These are phyloP conservation scores for Artibeus lituratus DNA, from an alignment of 2,797 vertebrate genomes.

Conservation along the genomic window DNA sequence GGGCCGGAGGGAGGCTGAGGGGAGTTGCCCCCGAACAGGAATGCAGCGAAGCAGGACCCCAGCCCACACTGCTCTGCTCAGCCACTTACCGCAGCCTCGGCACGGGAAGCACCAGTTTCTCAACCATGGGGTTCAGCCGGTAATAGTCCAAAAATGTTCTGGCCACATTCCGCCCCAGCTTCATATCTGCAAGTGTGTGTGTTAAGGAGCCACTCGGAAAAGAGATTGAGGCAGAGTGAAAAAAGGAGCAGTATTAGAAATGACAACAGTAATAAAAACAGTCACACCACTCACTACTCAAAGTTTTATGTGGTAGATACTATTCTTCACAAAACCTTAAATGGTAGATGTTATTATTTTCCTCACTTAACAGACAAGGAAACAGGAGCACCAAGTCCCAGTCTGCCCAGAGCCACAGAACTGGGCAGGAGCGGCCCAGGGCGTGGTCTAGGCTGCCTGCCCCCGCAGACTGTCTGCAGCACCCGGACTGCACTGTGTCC, in stretches of 20 bases:
- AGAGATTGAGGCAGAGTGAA: background rate
- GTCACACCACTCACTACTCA: background rate
- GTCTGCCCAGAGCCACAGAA: background rate
- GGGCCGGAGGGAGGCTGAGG: background rate
- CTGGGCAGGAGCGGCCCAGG: background rate
- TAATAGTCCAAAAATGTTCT: constrained; percentile 98
- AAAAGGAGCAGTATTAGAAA: background rate
- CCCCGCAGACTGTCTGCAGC: background rate
- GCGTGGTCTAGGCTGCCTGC: background rate
- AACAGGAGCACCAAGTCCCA: background rate
- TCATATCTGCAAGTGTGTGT: constrained; percentile 89
- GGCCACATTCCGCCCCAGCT: constrained; percentile 95
- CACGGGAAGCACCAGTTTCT: constrained; percentile 80
- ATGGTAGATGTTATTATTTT: background rate
- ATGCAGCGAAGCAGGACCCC: background rate
- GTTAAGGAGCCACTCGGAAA: constrained; percentile 83
- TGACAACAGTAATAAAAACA: background rate
- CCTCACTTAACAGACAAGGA: background rate
- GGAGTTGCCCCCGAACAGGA: background rate
- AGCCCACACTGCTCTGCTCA: background rate
- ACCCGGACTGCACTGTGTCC: background rate
- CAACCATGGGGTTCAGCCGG: constrained; percentile 88
- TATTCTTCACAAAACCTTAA: background rate
- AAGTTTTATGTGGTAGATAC: background rate
- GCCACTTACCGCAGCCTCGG: constrained; percentile 81